Percentiles rank a stretch among this genome's conserved stretches.
phyloP scores from a whole-genome alignment of 2,113 vertebrate species.

The Atherinomorus stipes region DNA sequence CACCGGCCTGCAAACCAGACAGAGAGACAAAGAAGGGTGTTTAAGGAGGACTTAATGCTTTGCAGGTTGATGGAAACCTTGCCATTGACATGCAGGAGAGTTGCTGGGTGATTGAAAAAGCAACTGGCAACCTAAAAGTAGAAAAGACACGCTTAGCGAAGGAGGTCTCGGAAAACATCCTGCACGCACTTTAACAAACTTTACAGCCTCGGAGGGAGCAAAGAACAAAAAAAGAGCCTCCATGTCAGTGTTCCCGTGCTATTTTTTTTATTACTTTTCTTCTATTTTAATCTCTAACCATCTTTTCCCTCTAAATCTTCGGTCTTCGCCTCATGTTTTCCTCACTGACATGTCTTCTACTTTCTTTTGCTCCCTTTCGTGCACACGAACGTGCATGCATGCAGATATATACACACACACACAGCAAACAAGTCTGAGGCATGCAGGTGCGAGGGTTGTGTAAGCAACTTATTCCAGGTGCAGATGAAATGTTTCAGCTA shows the following conservation, averaged over 20 bases:
- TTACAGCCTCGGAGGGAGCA: constrained; percentile 30
- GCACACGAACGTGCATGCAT: constrained; percentile 1
- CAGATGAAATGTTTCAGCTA: constrained; percentile 57
- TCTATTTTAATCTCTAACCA: constrained; percentile 11
- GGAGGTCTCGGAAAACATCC: constrained; percentile 51
- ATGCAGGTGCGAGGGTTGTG: constrained; percentile 70
- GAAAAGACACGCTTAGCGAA: not conserved
- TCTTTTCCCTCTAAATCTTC: constrained; percentile 5
- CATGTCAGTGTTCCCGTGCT: not conserved
- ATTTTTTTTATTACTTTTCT: constrained; percentile 15
- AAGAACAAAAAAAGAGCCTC: constrained; percentile 31
- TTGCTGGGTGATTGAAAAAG: constrained; percentile 58
- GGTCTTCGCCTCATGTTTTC: not conserved
- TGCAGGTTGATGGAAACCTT: constrained; percentile 63
- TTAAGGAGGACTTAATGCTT: constrained; percentile 48
- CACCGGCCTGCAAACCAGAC: constrained; percentile 34
- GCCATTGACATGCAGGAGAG: constrained; percentile 46
- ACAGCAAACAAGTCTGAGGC: constrained; percentile 43
- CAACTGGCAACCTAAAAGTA: constrained; percentile 31
- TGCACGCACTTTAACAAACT: constrained; percentile 40
- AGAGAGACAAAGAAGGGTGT: constrained; percentile 30
- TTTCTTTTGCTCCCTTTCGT: constrained; percentile 7
- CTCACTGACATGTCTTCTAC: not conserved
- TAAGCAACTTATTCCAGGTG: constrained; percentile 67
- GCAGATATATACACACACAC: not conserved